Percentiles rank a stretch among this genome's conserved stretches.
Evolutionary conservation across 1,140 invertebrate species (phyloP).

Genomic region (Zaprionus africanus): DNA sequence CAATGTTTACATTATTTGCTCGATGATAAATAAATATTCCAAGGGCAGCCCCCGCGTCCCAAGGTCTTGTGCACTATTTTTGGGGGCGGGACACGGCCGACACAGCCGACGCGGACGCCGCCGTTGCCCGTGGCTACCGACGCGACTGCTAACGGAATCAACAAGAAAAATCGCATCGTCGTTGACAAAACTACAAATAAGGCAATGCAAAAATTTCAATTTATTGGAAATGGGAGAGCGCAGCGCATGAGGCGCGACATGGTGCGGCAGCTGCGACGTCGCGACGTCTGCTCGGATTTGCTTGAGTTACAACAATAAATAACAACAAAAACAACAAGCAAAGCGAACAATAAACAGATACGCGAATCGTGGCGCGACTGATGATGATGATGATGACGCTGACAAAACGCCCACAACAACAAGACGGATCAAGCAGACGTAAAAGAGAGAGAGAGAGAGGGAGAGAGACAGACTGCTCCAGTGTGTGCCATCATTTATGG

Average conservation of each 20-base stretch:
- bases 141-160: constrained; percentile 52
- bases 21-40: constrained; percentile 64
- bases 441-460: not conserved
- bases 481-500: not conserved
- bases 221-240: constrained; percentile 64
- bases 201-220: constrained; percentile 74
- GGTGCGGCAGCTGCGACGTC: constrained; percentile 63
- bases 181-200: constrained; percentile 76
- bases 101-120: not conserved
- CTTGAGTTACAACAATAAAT: constrained; percentile 72
- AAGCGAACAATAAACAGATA: constrained; percentile 56
- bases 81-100: constrained; percentile 48
- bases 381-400: constrained; percentile 61
- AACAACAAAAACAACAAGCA: constrained; percentile 41
- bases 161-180: constrained; percentile 57
- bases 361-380: constrained; percentile 54
- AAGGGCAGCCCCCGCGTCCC: constrained; percentile 50
- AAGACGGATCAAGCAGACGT: constrained; percentile 21
- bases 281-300: constrained; percentile 76
- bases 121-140: constrained; percentile 7
- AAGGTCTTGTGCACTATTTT: constrained; percentile 75
- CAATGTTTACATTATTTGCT: constrained; percentile 42
- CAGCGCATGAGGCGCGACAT: constrained; percentile 26
- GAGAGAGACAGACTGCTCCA: constrained; percentile 10
- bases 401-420: constrained; percentile 66